Evolutionary conservation across 64 coral and sea anemone species (phyloP), one percentile per base, ranked within the genome.

Genomic region (Astreopora myriophthalma): DNA sequence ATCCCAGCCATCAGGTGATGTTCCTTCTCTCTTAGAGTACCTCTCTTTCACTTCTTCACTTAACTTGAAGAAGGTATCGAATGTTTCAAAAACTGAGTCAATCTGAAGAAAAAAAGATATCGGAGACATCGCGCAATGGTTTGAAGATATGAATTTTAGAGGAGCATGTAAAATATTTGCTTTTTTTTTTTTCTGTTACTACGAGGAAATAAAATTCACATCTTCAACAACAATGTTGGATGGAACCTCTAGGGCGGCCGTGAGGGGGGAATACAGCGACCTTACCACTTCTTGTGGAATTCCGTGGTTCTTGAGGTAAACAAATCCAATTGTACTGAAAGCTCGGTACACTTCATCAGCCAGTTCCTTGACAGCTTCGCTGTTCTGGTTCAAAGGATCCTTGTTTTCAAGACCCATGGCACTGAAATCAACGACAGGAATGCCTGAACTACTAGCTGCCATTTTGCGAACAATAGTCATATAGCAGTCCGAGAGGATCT

Each of bases 1-100:
- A 84, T 91, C 89, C 89, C 89, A 91, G 55, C 89, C 89, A 84
- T 91, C 32, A 37, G 66, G 77, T 22, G 87, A 79, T 22, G 67
- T 25, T 3, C 89, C 48, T 35, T 4, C 25, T 60, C 84, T 91
- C 66, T 91, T 91, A 26, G 66, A n/a, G 7, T 91, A 91, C 14
- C 73, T 82, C 26, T 79, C 69, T 29, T 91, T 91, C 3, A 84
- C 74, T 9, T 84, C 66, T 16, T 58, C 69, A 24, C 68, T 84
- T 48, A 84, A 49, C 11, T 65, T 75, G 58, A 91, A 91, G 36
- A 91, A 91, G 8, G 8, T 29, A 37, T 91, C 89, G 58, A 52
- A 83, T 22, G 46, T 71, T 4, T 82, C 23, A 23, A 91, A 71
- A n/a, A 52, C 69, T 29, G 22, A 38, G 34, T 91, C 78, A 91